Evolutionary conservation across 2,113 vertebrate species (phyloP).

Genomic region (Prunella himalayana): DNA sequence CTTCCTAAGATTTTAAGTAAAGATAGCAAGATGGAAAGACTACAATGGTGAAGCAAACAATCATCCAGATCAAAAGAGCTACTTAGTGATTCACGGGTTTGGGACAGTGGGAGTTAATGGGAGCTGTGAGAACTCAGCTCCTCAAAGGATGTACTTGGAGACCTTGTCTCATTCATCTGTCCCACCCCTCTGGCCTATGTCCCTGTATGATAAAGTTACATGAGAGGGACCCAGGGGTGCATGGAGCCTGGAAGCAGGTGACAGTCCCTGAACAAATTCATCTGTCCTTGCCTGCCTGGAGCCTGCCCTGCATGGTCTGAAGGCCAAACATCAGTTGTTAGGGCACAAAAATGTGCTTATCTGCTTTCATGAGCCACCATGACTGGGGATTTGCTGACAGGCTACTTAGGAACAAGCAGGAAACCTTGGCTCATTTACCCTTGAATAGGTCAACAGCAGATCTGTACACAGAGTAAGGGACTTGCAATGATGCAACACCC

Average conservation of each 20-base stretch:
- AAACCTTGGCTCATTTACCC: neutral
- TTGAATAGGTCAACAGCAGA: neutral
- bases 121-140: neutral
- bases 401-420: neutral
- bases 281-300: neutral
- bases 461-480: neutral
- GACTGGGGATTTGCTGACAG: neutral
- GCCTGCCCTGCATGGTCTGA: neutral
- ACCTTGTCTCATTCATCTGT: neutral
- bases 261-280: neutral
- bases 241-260: neutral
- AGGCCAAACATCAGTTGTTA: neutral
- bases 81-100: neutral
- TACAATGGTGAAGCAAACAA: neutral
- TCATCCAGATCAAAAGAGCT: neutral
- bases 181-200: neutral
- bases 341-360: neutral
- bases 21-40: neutral
- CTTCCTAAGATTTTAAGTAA: neutral
- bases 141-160: neutral
- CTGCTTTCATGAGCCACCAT: neutral
- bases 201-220: neutral
- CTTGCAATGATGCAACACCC: neutral
- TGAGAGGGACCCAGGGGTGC: neutral
- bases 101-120: neutral